Conservation (phyloP, 1,140 invertebrate species). For the Trinorchestia longiramus region DNA sequence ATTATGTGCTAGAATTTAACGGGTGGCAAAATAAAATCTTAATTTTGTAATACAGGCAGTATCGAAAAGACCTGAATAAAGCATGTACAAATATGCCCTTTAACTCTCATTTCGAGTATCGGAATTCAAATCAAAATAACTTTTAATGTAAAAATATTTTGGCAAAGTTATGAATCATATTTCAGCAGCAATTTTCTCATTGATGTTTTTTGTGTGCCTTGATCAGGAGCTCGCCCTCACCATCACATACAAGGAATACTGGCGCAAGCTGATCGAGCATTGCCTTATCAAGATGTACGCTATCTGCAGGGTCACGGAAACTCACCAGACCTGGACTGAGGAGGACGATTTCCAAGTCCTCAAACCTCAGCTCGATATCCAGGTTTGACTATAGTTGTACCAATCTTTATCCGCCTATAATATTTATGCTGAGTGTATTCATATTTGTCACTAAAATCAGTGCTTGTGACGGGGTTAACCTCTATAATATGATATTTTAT, state of each 20-base stretch:
- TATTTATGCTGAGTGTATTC: too few relatives aligned
- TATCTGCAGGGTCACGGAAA: conserved; percentile 69
- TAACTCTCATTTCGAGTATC: too few relatives aligned
- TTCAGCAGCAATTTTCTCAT: background rate
- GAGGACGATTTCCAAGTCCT: conserved; percentile 69
- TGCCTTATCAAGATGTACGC: conserved; percentile 69
- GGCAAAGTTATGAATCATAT: too few relatives aligned
- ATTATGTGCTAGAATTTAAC: background rate
- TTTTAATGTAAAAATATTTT: too few relatives aligned
- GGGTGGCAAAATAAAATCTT: background rate
- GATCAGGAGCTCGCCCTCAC: conserved; percentile 65
- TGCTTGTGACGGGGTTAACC: too few relatives aligned
- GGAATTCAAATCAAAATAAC: too few relatives aligned
- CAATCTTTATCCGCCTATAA: too few relatives aligned
- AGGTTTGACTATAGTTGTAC: conserved; percentile 63
- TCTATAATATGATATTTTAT: too few relatives aligned
- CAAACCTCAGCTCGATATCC: conserved; percentile 69
- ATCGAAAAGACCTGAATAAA: background rate
- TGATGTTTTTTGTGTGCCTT: background rate
- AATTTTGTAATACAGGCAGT: background rate
- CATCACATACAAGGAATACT: conserved; percentile 68
- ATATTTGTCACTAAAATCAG: too few relatives aligned
- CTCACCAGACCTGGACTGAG: conserved; percentile 69
- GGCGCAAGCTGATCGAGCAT: conserved; percentile 69
- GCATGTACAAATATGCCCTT: too few relatives aligned